Evolutionary conservation across 2,888 invertebrate genomes (phyloP), one percentile per base, ranked within the genome.

Genomic region (Eucera pruinosa): DNA sequence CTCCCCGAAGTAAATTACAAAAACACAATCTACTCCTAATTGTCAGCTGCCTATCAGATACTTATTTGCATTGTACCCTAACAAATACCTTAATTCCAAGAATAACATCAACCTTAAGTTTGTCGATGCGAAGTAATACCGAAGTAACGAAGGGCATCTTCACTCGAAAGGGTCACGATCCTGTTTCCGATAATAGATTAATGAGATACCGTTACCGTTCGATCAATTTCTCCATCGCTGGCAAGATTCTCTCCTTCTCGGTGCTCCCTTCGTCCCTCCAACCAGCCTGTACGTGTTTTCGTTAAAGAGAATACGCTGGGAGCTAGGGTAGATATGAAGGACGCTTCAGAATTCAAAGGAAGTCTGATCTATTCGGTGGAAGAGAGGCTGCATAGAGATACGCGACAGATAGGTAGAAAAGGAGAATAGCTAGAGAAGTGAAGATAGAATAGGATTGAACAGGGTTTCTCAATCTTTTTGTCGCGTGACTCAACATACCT

Each of bases 261-360:
- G 43, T 18, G 15, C 60, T 50, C 61, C 66, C 60, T 33, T 72
- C 71, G 43, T 71, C 66, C 36, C 45, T 2, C 33, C 54, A 20
- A 27, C 13, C 65, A 36, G 57, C 27, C 55, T 58, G 54, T 60
- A 69, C 68, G 78, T 83, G 71, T 76, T 76, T 83, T 72, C 70
- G 74, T 78, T 58, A 65, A 68, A 74, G 54, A 41, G 78, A 75
- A 72, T 57, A 33, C 68, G 71, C 58, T 68, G n/a, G 39, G 23
- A 58, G 72, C 47, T 45, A 39, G 61, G 57, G 65, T 74, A 78
- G 74, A 82, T 85, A 82, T 73, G 75, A 75, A 62, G 73, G 61
- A 68, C 58, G 60, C 73, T 82, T 74, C 61, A 72, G 78, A 70
- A 80, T 79, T 79, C 70, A 79, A 79, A 78, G 78, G 71, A n/a